Evolutionary conservation across 2,113 vertebrate species (phyloP).

Genomic region (Micromys minutus): DNA sequence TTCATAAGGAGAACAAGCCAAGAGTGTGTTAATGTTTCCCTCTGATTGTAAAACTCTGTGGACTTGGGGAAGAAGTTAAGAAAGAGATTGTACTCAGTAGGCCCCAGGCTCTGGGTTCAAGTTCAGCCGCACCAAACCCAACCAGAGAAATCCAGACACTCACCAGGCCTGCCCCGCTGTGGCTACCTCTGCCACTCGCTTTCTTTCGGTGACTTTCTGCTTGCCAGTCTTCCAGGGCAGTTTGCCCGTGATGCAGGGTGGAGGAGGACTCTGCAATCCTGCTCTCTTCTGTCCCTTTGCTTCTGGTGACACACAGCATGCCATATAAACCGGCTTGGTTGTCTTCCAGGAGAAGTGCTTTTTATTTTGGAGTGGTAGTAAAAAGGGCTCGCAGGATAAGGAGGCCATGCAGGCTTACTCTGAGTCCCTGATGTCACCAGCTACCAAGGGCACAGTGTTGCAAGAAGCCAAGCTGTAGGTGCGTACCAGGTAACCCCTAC

Average conservation of each 20-base stretch:
- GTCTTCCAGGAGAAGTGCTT: slow-evolving; percentile 88
- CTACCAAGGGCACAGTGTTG: slow-evolving; percentile 80
- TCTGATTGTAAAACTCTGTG: neutral
- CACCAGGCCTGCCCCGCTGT: too few species aligned
- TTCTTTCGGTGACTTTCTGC: neutral
- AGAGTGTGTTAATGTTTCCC: neutral
- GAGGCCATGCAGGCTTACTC: slow-evolving; percentile 82
- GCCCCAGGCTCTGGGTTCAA: neutral
- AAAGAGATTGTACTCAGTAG: neutral
- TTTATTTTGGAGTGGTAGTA: slow-evolving; percentile 89
- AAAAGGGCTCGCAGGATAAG: slow-evolving; percentile 85
- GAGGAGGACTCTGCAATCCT: neutral
- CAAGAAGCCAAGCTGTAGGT: slow-evolving; percentile 86
- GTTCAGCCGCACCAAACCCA: neutral
- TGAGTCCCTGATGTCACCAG: slow-evolving; percentile 80
- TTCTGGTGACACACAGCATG: neutral
- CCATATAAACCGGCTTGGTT: slow-evolving; percentile 86
- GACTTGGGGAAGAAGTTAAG: neutral
- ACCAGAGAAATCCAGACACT: neutral
- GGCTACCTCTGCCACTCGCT: neutral
- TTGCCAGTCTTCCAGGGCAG: neutral
- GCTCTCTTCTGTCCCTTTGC: neutral
- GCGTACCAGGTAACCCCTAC: slow-evolving; percentile 80
- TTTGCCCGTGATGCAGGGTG: neutral
- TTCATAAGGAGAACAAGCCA: neutral